Percentiles rank a stretch among this genome's conserved stretches.
Evolutionary conservation across 2,113 vertebrate species (phyloP).

Genomic region (Pogonocichla stellata): DNA sequence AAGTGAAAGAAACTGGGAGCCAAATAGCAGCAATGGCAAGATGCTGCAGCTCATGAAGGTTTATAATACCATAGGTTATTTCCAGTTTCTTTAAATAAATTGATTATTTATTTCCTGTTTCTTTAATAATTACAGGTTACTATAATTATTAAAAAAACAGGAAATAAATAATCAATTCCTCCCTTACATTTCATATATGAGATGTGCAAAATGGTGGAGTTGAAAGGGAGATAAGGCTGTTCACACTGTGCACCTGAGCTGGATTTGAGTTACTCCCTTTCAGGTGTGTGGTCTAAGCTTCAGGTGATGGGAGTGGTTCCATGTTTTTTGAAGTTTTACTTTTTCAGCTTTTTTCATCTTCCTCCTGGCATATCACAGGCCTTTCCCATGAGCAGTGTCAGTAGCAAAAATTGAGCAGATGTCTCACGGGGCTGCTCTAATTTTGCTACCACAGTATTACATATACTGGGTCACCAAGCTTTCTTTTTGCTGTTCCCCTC

Average conservation of each 20-base stretch:
- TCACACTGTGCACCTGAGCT: background rate
- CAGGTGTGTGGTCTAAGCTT: slow-evolving; percentile 60
- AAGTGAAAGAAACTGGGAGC: background rate
- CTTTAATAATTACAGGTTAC: background rate
- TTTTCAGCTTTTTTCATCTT: background rate
- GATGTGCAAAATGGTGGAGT: background rate
- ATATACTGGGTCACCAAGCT: background rate
- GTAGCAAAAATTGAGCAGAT: background rate
- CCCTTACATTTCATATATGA: background rate
- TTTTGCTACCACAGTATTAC: background rate
- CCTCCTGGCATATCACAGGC: background rate
- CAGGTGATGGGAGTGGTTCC: slow-evolving; percentile 37
- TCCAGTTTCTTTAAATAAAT: background rate
- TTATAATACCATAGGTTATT: background rate
- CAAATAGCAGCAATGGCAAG: background rate
- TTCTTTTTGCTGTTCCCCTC: background rate
- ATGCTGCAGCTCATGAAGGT: background rate
- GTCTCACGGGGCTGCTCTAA: background rate
- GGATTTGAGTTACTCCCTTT: background rate
- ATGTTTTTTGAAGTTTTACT: slow-evolving; percentile 11
- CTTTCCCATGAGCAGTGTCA: slow-evolving; percentile 17
- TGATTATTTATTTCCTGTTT: background rate
- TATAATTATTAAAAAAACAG: background rate
- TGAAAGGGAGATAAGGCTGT: background rate
- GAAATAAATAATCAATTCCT: background rate